A percentile compares a stretch with the other conserved stretches of the same genome.
Evolutionary conservation across 2,888 invertebrate species (phyloP).

Genomic region (Apeira syringaria): DNA sequence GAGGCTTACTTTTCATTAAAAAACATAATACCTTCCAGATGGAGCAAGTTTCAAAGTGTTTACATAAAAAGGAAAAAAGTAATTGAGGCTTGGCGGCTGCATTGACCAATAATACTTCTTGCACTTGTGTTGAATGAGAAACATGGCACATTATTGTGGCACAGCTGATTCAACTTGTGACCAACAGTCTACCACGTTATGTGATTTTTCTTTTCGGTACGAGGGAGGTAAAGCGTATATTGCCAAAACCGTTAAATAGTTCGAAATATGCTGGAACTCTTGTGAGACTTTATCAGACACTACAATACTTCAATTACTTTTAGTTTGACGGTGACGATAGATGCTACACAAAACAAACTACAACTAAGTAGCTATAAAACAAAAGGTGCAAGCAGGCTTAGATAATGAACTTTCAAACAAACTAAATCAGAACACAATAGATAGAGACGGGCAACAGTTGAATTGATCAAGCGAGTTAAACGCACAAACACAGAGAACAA

Average conservation of each 20-base stretch:
- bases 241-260: no score
- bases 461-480: constrained; percentile 28
- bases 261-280: no score
- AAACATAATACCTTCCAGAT: constrained; percentile 16
- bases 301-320: constrained; percentile 26
- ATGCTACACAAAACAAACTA: constrained; percentile 14
- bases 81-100: constrained; percentile 21
- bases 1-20: constrained; percentile 25
- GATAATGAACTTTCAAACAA: constrained; percentile 21
- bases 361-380: constrained; percentile 16
- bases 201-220: no score
- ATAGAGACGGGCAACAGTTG: constrained; percentile 20
- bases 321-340: constrained; percentile 18
- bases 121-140: constrained; percentile 3
- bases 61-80: constrained; percentile 20
- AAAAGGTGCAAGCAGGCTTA: constrained; percentile 20
- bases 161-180: no score
- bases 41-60: constrained; percentile 15
- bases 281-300: no score
- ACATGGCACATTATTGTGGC: no score
- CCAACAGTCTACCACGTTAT: no score
- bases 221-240: no score
- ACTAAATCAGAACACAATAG: constrained; percentile 26
- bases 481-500: constrained; percentile 31
- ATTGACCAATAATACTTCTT: constrained; percentile 11